A percentile compares a stretch with the other conserved stretches of the same genome.
These are phyloP conservation scores for Glaucidium brasilianum DNA, from an alignment of 2,113 vertebrate genomes.

Conservation along the genomic window DNA sequence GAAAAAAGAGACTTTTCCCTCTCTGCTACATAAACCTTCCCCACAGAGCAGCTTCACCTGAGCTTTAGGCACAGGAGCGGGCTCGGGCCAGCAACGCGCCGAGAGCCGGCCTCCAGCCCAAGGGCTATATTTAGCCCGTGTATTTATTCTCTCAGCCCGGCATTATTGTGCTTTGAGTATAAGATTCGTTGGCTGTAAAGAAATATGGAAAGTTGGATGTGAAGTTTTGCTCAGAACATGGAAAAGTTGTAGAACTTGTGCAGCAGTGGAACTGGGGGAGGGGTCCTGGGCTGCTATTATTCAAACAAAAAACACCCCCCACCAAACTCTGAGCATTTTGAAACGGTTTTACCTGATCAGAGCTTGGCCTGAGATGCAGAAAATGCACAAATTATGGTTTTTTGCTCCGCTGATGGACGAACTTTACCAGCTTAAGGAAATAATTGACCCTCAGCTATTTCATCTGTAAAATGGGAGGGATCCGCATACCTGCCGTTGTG, in stretches of 20 bases:
- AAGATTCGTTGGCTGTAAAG: background rate
- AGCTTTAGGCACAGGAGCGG: accelerated
- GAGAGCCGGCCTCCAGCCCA: background rate
- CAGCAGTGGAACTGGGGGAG: background rate
- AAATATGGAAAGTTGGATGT: background rate
- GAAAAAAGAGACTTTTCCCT: background rate
- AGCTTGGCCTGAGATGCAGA: background rate
- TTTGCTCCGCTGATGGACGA: background rate
- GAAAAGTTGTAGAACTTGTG: background rate
- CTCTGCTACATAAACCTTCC: accelerated
- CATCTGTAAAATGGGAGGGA: background rate
- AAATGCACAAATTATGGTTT: no score
- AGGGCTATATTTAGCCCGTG: background rate
- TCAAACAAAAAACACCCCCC: background rate
- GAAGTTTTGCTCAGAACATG: background rate
- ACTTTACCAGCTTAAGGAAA: background rate
- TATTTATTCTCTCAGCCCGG: background rate
- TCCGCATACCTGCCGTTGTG: background rate
- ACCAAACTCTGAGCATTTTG: background rate
- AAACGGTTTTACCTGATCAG: background rate
- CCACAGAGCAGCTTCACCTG: background rate
- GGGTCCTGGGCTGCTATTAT: background rate
- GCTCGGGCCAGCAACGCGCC: background rate
- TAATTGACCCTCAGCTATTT: background rate
- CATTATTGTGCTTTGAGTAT: accelerated